Evolutionary conservation across 64 coral and sea anemone genomes (phyloP), one percentile per base, ranked within the genome.

Genomic region (Montipora foliosa): DNA sequence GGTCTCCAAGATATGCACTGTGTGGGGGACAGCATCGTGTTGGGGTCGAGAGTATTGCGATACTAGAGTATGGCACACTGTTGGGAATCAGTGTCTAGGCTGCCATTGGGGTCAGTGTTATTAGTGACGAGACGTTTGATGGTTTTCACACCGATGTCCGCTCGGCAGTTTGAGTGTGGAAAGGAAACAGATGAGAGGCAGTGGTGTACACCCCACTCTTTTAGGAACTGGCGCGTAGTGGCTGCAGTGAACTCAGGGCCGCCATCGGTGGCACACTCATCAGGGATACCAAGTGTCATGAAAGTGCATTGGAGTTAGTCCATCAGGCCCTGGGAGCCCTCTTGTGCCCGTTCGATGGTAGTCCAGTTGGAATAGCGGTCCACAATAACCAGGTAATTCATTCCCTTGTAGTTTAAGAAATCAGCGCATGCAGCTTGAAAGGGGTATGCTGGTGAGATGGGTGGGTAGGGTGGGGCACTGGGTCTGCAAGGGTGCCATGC

Each of bases 51-150:
- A 44, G 25, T 70, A 88, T 88, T 87, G 20, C 83, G 59, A 29
- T 29, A 29, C 25, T 29, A 1, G 25, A 29, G 25, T 70, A 88
- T 88, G 13, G 84, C 84, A 24, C 21, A 8, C 47, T 88, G 29
- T 8, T 14, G 46, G 73, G 61, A 14, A 47, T 88, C 17, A 8
- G 85, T 88, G 85, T 74, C 75, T 5, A 87, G 67, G 46, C 44
- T 20, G 62, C 84, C 84, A 87, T 87, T 21, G n/a, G 84, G 66
- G 84, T 87, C 67, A 8, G 83, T 87, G 84, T 87, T 88, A 17
- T 88, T 74, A 46, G 15, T 88, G 45, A 88, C 57, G 11, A 76
- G 37, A 3, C 14, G 44, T 88, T 88, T 88, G 11, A 81, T 44
- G 44, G 77, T 90, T 68, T 81, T 80, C 58, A 80, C 77, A 3